These are phyloP conservation scores for Coronaproctus castanopsis DNA, from an alignment of 2,888 invertebrate species.

Conservation along the genomic window DNA sequence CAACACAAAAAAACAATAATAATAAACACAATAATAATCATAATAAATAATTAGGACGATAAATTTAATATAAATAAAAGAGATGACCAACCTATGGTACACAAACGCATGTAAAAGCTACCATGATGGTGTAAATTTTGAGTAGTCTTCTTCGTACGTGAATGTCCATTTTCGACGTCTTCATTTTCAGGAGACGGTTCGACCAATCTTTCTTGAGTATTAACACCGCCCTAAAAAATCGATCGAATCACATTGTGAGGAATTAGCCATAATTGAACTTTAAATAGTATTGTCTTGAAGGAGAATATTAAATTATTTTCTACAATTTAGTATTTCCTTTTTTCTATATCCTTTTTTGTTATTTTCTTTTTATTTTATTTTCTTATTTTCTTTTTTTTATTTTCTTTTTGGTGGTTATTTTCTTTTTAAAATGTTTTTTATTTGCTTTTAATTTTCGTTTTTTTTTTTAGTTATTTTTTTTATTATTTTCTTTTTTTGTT, in stretches of 20 bases:
- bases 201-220: constrained; percentile 25
- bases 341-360: neutral
- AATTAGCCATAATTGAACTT: too few species aligned
- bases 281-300: too few species aligned
- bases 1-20: too few species aligned
- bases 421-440: too few species aligned
- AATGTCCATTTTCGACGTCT: constrained; percentile 36
- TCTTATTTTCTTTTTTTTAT: neutral
- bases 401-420: too few species aligned
- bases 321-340: neutral
- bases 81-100: constrained; percentile 89
- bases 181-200: constrained; percentile 36
- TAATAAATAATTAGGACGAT: too few species aligned
- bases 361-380: neutral
- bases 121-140: constrained; percentile 82
- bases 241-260: neutral
- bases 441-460: too few species aligned
- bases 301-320: too few species aligned
- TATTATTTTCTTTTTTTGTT: too few species aligned
- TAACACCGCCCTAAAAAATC: constrained; percentile 16
- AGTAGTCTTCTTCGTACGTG: constrained; percentile 62
- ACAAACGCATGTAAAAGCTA: constrained; percentile 78
- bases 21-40: too few species aligned
- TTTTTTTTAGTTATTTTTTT: too few species aligned
- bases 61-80: too few species aligned